Evolutionary conservation across 2,797 vertebrate genomes (phyloP).

Genomic region (Argentina silus): DNA sequence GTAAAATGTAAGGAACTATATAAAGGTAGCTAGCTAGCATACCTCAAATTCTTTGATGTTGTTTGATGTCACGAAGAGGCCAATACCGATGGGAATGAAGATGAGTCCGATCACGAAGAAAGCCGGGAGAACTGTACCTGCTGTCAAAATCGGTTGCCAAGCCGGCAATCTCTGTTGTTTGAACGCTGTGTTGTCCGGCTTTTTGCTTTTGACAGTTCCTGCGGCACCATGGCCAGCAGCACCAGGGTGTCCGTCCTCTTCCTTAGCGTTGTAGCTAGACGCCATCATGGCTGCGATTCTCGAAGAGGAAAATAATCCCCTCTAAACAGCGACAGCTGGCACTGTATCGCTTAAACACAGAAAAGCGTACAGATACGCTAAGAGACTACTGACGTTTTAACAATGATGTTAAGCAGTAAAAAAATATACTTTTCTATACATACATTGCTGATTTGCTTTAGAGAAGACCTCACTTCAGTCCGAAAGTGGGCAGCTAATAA

Average conservation of each 20-base stretch:
- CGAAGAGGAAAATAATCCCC: slow-evolving; percentile 33
- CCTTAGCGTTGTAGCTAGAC: slow-evolving; percentile 88
- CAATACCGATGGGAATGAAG: slow-evolving; percentile 97
- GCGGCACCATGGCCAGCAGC: slow-evolving; percentile 67
- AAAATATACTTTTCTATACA: slow-evolving; percentile 11
- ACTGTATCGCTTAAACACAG: background rate
- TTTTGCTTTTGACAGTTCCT: slow-evolving; percentile 82
- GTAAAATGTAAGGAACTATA: background rate
- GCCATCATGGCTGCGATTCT: slow-evolving; percentile 80
- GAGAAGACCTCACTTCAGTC: background rate
- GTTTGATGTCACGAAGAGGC: slow-evolving; percentile 94
- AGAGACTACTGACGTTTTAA: background rate
- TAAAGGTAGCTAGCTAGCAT: background rate
- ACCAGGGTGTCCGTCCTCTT: slow-evolving; percentile 83
- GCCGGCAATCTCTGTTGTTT: slow-evolving; percentile 96
- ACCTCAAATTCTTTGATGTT: slow-evolving; percentile 96
- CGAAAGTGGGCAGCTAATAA: background rate
- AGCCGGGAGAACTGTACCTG: slow-evolving; percentile 90
- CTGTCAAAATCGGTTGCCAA: slow-evolving; percentile 96
- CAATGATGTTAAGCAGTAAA: background rate
- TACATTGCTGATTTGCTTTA: slow-evolving; percentile 19
- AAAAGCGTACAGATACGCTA: background rate
- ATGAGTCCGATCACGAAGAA: slow-evolving; percentile 97
- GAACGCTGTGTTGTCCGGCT: slow-evolving; percentile 95
- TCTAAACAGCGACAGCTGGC: slow-evolving; percentile 14